Evolutionary conservation across 2,113 vertebrate genomes (phyloP).

Genomic region (Tympanuchus pallidicinctus): DNA sequence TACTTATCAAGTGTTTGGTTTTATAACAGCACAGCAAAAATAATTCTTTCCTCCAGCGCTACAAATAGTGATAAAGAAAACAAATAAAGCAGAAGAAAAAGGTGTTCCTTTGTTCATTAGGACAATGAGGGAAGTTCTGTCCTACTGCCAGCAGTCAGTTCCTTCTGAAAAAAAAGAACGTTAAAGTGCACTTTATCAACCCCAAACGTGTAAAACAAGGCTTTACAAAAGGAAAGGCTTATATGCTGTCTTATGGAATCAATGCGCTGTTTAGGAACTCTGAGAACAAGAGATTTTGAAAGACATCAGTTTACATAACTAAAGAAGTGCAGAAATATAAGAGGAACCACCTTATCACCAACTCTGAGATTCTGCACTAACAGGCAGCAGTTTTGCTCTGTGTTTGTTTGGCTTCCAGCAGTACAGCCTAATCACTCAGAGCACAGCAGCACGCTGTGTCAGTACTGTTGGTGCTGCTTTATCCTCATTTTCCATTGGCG

Average conservation of each 20-base stretch:
- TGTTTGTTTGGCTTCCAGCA: not conserved
- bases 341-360: not conserved
- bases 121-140: not conserved
- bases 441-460: not conserved
- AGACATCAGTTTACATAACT: not conserved
- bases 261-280: not conserved
- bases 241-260: not conserved
- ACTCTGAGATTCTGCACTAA: fast-evolving
- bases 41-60: not conserved
- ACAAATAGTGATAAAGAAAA: conserved; percentile 34
- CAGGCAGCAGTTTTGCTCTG: not conserved
- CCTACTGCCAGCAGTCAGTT: not conserved
- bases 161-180: not conserved
- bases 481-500: not conserved
- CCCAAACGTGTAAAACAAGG: not conserved
- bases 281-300: not conserved
- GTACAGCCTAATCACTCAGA: not conserved
- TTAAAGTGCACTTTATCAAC: not conserved
- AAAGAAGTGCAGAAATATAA: not conserved
- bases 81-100: conserved; percentile 20
- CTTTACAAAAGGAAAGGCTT: not conserved
- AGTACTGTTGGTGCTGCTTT: not conserved
- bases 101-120: not conserved
- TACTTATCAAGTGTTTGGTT: not conserved
- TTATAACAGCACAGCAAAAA: not conserved